Evolutionary conservation across 2,113 vertebrate genomes (phyloP).

Genomic region (Anas platyrhynchos): DNA sequence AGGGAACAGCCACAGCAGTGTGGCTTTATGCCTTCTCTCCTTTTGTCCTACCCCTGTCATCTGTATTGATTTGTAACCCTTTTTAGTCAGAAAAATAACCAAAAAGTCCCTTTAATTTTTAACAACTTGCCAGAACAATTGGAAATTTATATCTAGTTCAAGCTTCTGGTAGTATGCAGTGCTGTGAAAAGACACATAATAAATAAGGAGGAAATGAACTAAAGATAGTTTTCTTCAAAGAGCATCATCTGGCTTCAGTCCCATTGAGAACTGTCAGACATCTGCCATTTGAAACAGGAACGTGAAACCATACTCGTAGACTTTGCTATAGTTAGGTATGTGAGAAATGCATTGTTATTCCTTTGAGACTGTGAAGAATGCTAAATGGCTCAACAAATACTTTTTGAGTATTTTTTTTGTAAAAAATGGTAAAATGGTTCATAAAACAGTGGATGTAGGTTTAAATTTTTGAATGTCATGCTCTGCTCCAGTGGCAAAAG

Average conservation of each 20-base stretch:
- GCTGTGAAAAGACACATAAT: not conserved
- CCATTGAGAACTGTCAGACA: not conserved
- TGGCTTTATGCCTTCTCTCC: not conserved
- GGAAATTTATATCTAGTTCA: not conserved
- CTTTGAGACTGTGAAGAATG: not conserved
- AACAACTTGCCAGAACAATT: not conserved
- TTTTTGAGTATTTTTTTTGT: not conserved
- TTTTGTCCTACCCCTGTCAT: accelerated
- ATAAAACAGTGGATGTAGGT: not conserved
- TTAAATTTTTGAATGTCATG: not conserved
- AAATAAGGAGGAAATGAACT: not conserved
- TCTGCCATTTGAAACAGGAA: not conserved
- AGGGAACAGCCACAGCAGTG: not conserved
- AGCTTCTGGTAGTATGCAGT: not conserved
- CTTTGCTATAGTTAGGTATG: not conserved
- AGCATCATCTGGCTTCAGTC: not conserved
- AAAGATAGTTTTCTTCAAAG: not conserved
- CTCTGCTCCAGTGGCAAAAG: not conserved
- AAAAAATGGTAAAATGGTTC: not conserved
- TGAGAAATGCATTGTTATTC: not conserved
- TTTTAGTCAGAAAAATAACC: not conserved
- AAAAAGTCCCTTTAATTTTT: not conserved
- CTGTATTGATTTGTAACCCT: not conserved
- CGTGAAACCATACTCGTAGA: not conserved
- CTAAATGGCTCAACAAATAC: not conserved